Base-by-base conservation (phyloP, 1,140 invertebrate species). In the Zophobas atratus region DNA sequence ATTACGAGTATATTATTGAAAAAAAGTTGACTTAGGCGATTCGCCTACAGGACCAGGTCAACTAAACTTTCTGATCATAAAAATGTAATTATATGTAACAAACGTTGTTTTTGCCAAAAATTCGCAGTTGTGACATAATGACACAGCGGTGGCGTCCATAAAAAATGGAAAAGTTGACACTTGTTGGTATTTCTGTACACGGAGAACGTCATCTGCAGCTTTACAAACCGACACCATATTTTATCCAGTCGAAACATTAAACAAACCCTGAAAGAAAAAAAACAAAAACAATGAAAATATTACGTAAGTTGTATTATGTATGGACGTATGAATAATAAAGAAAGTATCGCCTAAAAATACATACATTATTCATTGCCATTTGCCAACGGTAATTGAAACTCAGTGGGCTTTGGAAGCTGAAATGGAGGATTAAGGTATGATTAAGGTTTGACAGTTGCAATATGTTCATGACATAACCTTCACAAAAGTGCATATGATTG, bases 41-140 rank as follows among this genome's bases (percentile, higher is more conserved):
- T 60, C 56, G 56, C 56, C 56, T 36, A 60, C 56, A 36, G 35
- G 56, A 38, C 34, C 43, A 4, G 43, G 43, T 46, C 43, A 4
- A 8, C 8, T 46, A 8, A 53, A 53, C 20, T 53, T 34, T 57
- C 36, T 34, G 35, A 36, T 36, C 34, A 60, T 60, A 35, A 60
- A 60, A 36, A 60, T 60, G 6, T 1, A 60, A 38, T 60, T 60
- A 60, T 20, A 53, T 53, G 20, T 8, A 53, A 53, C 2, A 53
- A 53, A 20, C 38, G 56, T 60, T 41, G 56, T 36, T 60, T 60
- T 60, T 60, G 56, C 56, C 56, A 60, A 60, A 35, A 36, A 8
- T 60, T 38, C 1, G 36, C 4, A 60, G 1, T 60, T 60, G 36
- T 60, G 56, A 60, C 56, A 60, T 60, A 60, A 60, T 60, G 6